Evolutionary conservation across 2,113 vertebrate genomes (phyloP).

Genomic region (Antennarius striatus): DNA sequence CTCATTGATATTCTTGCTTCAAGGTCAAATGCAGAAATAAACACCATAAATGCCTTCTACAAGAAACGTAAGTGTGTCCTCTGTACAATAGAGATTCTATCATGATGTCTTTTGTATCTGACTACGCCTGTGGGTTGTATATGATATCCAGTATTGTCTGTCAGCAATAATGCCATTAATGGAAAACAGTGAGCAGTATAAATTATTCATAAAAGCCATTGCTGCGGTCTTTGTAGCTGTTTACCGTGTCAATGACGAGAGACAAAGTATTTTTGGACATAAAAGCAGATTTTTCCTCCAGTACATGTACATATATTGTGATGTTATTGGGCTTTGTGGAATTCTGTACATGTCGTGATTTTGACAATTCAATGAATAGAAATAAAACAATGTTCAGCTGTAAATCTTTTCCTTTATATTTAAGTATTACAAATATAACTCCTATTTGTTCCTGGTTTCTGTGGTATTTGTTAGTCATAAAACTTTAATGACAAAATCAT

Average conservation of each 20-base stretch:
- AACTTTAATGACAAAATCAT: no score
- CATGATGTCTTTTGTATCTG: not conserved
- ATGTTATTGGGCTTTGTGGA: not conserved
- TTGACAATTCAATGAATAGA: no score
- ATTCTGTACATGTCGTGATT: no score
- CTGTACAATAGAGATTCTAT: constrained; percentile 3
- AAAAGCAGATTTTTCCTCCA: not conserved
- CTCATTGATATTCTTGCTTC: constrained; percentile 96
- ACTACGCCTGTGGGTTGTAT: constrained; percentile 2
- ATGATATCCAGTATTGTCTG: constrained; percentile 41
- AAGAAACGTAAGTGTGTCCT: constrained; percentile 74
- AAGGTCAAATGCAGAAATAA: constrained; percentile 82
- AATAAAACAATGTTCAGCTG: no score
- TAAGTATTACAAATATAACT: no score
- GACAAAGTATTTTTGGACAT: not conserved
- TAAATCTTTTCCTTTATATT: no score
- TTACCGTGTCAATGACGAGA: constrained; percentile 17
- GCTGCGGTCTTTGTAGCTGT: constrained; percentile 10
- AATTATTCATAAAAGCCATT: constrained; percentile 58
- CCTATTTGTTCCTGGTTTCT: no score
- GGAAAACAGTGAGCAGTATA: constrained; percentile 42
- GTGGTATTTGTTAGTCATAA: no score
- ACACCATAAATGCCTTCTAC: constrained; percentile 80
- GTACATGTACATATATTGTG: not conserved
- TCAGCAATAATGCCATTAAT: constrained; percentile 11